phyloP scores from a whole-genome alignment of 2,797 vertebrate genomes.

The Melanitta fusca region DNA sequence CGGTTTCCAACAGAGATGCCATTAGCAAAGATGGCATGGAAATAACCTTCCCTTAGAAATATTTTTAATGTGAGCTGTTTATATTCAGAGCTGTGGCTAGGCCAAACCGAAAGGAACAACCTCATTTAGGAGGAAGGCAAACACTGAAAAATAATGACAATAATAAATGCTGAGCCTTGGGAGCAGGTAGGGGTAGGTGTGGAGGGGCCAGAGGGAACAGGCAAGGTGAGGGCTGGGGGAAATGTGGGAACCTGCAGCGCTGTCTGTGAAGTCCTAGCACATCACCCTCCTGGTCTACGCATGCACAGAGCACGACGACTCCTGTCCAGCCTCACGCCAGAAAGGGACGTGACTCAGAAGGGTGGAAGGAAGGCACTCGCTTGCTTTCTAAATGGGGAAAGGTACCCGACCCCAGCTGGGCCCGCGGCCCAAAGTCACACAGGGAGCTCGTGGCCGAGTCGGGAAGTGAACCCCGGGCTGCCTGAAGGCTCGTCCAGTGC shows the following conservation, averaged over 20 bases:
- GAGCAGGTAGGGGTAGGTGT: not conserved
- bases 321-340: not conserved
- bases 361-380: not conserved
- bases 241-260: not conserved
- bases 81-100: constrained; percentile 24
- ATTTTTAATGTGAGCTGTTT: constrained; percentile 39
- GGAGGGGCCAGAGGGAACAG: not conserved
- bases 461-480: constrained; percentile 14
- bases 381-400: not conserved
- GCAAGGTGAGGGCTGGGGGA: not conserved
- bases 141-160: not conserved
- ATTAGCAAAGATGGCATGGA: constrained; percentile 75
- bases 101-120: constrained; percentile 26
- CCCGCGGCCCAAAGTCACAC: not conserved
- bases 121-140: not conserved
- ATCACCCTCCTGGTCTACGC: not conserved
- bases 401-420: not conserved
- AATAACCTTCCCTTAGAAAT: constrained; percentile 69
- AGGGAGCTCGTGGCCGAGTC: not conserved
- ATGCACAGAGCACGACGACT: rapidly evolving
- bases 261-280: rapidly evolving
- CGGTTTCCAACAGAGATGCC: constrained; percentile 73
- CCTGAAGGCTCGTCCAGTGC: constrained; percentile 19
- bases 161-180: not conserved
- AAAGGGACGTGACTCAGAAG: not conserved